Evolutionary conservation across 2,888 invertebrate species (phyloP), one percentile per base, ranked within the genome.

Genomic region (Mythimna impura): DNA sequence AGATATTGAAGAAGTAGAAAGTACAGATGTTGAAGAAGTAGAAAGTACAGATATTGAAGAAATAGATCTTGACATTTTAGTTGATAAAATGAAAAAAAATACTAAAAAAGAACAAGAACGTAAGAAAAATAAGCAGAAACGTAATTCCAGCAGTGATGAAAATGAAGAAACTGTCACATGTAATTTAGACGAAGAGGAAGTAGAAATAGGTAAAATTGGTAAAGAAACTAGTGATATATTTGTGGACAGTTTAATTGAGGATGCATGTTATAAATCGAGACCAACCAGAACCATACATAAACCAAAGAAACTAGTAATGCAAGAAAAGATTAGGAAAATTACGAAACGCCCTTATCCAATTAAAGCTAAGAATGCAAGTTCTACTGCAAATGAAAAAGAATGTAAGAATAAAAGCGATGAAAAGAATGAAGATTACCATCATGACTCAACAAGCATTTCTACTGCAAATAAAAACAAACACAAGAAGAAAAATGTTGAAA

Each of bases 401-500:
- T 0, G 7, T 7, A 7, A 5, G 50, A 50, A 20, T 5, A 20
- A 20, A 50, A 50, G 20, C 8, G 50, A 20, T 50, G 20, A 50
- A 17, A 50, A 8, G 6, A 17, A 50, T 50, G 50, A 50, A 0
- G 76, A 81, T 65, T 76, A 80, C 55, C 14, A 50, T 20, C 77
- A 77, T 25, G 82, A 71, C 43, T 71, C 82, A 8, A 68, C 71
- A 34, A 80, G 78, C 25, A 43, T 3, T 43, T 3, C 43, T 43
- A 43, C 14, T 43, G 43, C 43, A 43, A 14, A 43, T 43, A 12
- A 14, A 43, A 43, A 43, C 0, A 43, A 43, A 50, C 17, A 1
- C 20, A 7, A 20, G 20, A 50, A 20, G 50, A 20, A 20, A 50
- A 50, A 20, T 50, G 7, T 14, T 50, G 50, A 50, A 17, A 20